Evolutionary conservation across 2,888 invertebrate genomes (phyloP).

Genomic region (Lamellibrachia columna): DNA sequence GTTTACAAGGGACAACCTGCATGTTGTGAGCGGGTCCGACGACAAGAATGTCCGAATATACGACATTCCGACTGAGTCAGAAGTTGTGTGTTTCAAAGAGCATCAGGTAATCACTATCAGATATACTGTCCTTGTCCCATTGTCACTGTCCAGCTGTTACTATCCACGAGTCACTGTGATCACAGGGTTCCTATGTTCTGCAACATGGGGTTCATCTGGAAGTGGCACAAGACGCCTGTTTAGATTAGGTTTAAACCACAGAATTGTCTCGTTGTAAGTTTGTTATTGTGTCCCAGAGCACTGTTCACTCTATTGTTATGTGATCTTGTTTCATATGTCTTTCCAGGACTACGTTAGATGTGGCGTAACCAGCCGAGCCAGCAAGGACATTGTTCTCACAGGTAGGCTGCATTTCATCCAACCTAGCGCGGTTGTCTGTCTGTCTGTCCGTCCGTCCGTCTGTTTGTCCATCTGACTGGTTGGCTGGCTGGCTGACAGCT

Average conservation of each 20-base stretch:
- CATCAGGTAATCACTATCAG: conserved; percentile 61
- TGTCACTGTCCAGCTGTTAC: neutral
- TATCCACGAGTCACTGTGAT: neutral
- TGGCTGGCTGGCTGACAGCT: neutral
- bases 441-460: neutral
- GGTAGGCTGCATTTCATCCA: conserved; percentile 46
- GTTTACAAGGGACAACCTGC: conserved; percentile 81
- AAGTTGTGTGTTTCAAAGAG: conserved; percentile 70
- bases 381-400: conserved; percentile 59
- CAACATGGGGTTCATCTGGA: neutral
- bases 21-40: conserved; percentile 88
- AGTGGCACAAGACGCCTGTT: neutral
- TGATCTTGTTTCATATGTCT: conserved; percentile 21
- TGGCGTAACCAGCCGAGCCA: conserved; percentile 79
- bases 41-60: conserved; percentile 88
- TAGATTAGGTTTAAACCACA: too few species aligned
- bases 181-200: neutral
- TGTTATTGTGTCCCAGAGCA: too few species aligned
- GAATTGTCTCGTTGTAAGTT: too few species aligned
- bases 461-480: neutral
- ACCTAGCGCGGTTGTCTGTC: neutral
- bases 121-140: neutral
- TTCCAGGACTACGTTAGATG: conserved; percentile 83
- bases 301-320: too few species aligned
- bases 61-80: conserved; percentile 88